These are phyloP conservation scores for Acyrthosiphon pisum DNA, from an alignment of 1,140 invertebrate species.

Conservation along the genomic window DNA sequence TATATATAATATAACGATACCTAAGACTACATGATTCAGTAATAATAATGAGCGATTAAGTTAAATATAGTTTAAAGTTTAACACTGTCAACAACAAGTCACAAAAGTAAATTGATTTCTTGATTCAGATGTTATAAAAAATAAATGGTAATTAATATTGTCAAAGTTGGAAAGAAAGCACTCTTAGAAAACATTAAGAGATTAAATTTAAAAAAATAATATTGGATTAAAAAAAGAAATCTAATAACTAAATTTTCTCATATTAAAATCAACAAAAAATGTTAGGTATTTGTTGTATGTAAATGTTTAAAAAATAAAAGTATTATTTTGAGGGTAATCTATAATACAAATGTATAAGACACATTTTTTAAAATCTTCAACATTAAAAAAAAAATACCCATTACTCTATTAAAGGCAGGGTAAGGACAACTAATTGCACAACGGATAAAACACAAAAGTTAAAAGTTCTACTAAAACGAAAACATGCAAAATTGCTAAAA, in stretches of 20 bases:
- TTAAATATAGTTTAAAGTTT: slow-evolving; percentile 40
- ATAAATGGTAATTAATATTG: slow-evolving; percentile 43
- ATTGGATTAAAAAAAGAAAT: background rate
- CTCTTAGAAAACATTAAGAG: background rate
- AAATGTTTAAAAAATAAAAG: background rate
- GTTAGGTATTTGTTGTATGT: slow-evolving; percentile 27
- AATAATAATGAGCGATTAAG: slow-evolving; percentile 46
- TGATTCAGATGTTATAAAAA: slow-evolving; percentile 15
- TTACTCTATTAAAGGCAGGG: background rate
- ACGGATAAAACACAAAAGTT: slow-evolving; percentile 42
- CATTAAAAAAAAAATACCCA: background rate
- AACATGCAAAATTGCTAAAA: slow-evolving; percentile 55
- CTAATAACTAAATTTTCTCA: background rate
- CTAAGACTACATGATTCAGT: slow-evolving; percentile 26
- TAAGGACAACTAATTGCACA: slow-evolving; percentile 36
- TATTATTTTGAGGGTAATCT: background rate
- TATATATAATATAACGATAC: background rate
- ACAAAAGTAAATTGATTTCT: slow-evolving; percentile 19
- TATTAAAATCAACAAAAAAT: slow-evolving; percentile 22
- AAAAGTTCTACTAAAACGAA: slow-evolving; percentile 40
- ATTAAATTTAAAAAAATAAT: slow-evolving; percentile 9
- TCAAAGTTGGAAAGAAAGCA: slow-evolving; percentile 28
- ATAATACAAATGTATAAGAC: slow-evolving; percentile 40
- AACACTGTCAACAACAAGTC: slow-evolving; percentile 51
- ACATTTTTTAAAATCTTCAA: slow-evolving; percentile 23